Evolutionary conservation across 1,140 invertebrate species (phyloP).

Genomic region (Hylaeus volcanicus): DNA sequence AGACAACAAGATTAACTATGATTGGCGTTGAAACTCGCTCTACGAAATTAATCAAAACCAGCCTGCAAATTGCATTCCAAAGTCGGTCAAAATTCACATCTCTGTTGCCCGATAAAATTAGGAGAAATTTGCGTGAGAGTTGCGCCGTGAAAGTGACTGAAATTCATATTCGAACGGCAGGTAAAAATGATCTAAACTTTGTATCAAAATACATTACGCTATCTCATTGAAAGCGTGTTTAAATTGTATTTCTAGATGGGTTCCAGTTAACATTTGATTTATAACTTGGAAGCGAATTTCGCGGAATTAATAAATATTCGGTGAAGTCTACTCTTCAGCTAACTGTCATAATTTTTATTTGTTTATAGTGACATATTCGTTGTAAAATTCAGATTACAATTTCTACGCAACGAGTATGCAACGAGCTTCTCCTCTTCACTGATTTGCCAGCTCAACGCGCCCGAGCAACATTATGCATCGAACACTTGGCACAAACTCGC

Average conservation of each 20-base stretch:
- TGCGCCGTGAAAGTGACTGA: not conserved
- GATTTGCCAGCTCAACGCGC: no score
- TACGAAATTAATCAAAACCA: slow-evolving; percentile 9
- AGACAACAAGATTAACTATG: not conserved
- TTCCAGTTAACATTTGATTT: not conserved
- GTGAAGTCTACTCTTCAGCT: no score
- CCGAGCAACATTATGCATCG: not conserved
- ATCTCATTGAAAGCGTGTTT: not conserved
- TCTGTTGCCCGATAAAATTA: not conserved
- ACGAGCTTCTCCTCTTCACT: no score
- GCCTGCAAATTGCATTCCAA: not conserved
- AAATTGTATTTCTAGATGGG: not conserved
- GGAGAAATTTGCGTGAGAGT: not conserved
- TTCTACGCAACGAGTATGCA: no score
- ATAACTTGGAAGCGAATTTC: not conserved
- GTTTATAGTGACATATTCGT: no score
- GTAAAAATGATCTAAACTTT: not conserved
- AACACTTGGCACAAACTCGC: not conserved
- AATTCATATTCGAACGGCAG: not conserved
- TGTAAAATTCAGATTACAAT: no score
- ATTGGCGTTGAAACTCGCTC: slow-evolving; percentile 6
- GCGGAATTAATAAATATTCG: slow-evolving; percentile 22
- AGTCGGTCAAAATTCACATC: slow-evolving; percentile 5
- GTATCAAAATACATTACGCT: no score
- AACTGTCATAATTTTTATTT: no score